These are phyloP conservation scores for Zosterops japonicus DNA, from an alignment of 2,113 vertebrate species.

Conservation along the genomic window DNA sequence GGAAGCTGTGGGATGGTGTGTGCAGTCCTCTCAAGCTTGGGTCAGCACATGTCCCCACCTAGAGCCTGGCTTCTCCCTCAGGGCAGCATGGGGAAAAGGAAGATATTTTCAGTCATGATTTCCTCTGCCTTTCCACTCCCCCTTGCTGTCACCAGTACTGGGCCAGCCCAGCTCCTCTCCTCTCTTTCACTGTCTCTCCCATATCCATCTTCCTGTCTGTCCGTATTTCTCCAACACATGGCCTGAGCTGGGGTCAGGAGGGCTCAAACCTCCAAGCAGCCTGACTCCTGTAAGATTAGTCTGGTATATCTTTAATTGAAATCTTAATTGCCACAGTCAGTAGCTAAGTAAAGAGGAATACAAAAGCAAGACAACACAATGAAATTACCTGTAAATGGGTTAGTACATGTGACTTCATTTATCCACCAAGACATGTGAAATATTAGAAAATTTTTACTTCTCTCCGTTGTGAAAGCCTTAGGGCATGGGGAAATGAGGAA, in stretches of 20 bases:
- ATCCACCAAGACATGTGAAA: neutral
- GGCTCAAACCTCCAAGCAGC: neutral
- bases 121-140: neutral
- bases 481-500: neutral
- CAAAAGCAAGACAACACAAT: neutral
- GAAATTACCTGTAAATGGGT: neutral
- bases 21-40: fast-evolving
- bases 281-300: neutral
- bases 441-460: neutral
- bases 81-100: neutral
- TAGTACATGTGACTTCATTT: neutral
- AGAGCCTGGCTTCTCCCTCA: neutral
- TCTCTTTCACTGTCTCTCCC: neutral
- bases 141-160: neutral
- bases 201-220: neutral
- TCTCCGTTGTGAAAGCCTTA: neutral
- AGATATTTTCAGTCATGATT: neutral
- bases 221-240: neutral
- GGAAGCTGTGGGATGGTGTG: neutral
- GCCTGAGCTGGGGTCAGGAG: neutral
- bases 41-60: fast-evolving
- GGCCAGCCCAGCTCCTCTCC: neutral
- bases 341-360: neutral
- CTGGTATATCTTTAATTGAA: neutral
- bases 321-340: neutral